Base-by-base conservation (phyloP, 2,113 vertebrate genomes). In the Bucco capensis region DNA sequence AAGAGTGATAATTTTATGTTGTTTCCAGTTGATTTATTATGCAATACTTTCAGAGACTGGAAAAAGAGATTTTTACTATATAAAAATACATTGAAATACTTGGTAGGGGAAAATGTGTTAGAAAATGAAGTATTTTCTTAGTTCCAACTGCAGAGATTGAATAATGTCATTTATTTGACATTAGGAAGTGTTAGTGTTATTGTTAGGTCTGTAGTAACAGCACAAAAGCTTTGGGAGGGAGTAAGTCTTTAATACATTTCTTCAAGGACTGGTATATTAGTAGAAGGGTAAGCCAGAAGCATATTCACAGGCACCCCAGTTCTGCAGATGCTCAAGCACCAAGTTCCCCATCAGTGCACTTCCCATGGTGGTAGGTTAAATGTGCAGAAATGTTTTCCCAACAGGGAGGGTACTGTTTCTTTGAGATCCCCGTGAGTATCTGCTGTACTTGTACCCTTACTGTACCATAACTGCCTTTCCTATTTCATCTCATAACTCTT, bases 321-420 rank as follows among this genome's bases (percentile, higher is more conserved):
- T 56, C 64, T 64, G 31, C 65, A 24, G 38, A 17, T 0, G 0
- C 38, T 50, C 72, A 37, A 77, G 61, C 47, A 40, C 33, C 1
- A 0, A 12, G 40, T 37, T 44, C 35, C 47, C 27, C 44, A 5
- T 38, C 42, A 13, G 33, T 19, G 78, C 70, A 33, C 30, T 88
- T 19, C 5, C 46, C 2, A 0, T 30, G 58, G 25, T 27, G 49
- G 1, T 25, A 3, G 25, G 27, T 75, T 38, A 88, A 81, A 9
- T 6, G 0, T 2, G 8, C 4, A 1, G 31, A 42, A 35, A 51
- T n/a, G 2, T 46, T 71, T 84, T 78, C 35, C 3, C 6, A 33
- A 65, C 40, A 35, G 57, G 44, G 30, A 64, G 19, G 40, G 27
- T 15, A 8, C 44, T 56, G 2, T 74, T 90, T 86, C 72, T 49